Conservation (phyloP, 2,113 vertebrate species). For the Nothobranchius kuhntae region DNA sequence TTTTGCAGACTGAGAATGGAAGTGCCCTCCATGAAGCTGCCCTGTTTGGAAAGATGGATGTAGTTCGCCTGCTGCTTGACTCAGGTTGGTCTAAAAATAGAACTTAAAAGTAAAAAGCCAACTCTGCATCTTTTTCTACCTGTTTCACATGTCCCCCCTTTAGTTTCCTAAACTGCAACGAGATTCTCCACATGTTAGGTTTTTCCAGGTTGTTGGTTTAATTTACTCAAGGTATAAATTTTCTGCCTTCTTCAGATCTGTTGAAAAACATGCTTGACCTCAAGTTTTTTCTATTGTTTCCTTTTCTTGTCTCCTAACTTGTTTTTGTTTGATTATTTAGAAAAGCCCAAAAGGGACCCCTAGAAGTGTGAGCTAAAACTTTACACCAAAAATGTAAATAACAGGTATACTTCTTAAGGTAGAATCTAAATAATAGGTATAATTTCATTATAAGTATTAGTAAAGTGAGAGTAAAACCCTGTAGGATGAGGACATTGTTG, state of each 20-base stretch:
- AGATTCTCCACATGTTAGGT: conserved; percentile 2
- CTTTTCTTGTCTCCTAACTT: background rate
- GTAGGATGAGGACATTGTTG: no score
- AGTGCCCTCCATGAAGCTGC: conserved; percentile 95
- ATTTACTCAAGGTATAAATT: background rate
- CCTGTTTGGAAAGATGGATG: conserved; percentile 95
- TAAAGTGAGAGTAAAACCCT: no score
- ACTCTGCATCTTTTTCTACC: background rate
- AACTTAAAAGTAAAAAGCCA: background rate
- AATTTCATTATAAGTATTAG: no score
- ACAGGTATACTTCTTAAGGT: background rate
- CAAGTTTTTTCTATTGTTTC: conserved; percentile 1
- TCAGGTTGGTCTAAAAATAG: conserved; percentile 83
- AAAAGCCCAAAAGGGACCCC: background rate
- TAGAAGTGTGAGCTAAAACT: background rate
- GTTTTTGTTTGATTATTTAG: background rate
- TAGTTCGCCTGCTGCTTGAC: conserved; percentile 92
- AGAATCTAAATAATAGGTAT: background rate
- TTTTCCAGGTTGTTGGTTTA: conserved; percentile 9
- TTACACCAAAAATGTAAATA: background rate
- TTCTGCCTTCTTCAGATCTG: background rate
- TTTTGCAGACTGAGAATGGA: conserved; percentile 91
- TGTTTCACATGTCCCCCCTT: conserved; percentile 3
- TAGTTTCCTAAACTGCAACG: background rate
- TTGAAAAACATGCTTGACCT: background rate